Evolutionary conservation across 1,140 invertebrate species (phyloP), one percentile per base, ranked within the genome.

Genomic region (Zaprionus taronus): DNA sequence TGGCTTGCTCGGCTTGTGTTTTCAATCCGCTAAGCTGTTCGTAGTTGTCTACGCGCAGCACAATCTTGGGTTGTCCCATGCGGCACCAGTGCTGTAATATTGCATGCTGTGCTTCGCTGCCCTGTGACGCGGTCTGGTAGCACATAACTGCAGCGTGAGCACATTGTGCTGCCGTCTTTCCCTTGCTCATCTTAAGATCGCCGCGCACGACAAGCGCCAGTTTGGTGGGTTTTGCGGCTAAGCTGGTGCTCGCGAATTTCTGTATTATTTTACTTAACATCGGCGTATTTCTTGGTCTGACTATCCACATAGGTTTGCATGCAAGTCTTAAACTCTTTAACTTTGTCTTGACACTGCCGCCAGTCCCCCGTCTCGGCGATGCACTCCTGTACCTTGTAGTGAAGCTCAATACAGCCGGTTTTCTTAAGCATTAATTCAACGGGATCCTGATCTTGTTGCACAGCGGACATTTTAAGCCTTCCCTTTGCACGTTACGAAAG

Each of bases 351-450:
- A 93, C 98, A 99, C 93, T 97, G 95, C 84, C 98, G 95, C 98
- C 98, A 99, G 83, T 99, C 98, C 91, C 96, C 95, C 0, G 95
- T 96, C 77, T 97, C 96, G 31, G 96, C 96, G 92, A 98, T 98
- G 91, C 98, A 99, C 87, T 98, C 96, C 96, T 98, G 92, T 55
- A 94, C 95, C 95, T 96, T 95, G 90, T 97, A 97, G 94, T 98
- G 97, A 69, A 97, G 93, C 86, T 98, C 95, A 38, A 97, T 94
- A 91, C 97, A 98, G n/a, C 97, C 97, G 24, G 97, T 97, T 93
- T 96, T 96, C 75, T 97, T 96, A 12, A 98, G 93, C 96, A 98
- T 97, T 60, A 94, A 93, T 79, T 97, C 97, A 1, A 98, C 95
- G 5, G 96, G 97, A 93, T 98, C 97, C 57, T 87, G 81, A 5